Evolutionary conservation across 2,113 vertebrate genomes (phyloP).

Genomic region (Desmodus rotundus): DNA sequence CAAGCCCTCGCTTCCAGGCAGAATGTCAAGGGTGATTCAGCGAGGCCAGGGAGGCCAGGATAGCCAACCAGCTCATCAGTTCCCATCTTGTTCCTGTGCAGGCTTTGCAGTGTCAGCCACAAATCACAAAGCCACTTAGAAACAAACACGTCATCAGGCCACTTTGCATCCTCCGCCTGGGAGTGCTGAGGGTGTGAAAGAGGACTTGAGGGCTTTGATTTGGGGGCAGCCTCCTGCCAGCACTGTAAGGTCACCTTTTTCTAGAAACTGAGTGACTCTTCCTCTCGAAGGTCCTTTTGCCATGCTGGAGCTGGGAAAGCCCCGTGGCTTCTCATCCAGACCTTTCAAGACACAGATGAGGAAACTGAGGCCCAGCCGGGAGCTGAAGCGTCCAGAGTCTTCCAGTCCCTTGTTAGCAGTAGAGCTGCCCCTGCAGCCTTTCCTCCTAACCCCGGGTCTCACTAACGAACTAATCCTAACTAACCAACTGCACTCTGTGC

Average conservation of each 20-base stretch:
- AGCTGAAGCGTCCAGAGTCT: neutral
- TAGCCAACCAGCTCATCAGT: neutral
- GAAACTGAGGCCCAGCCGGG: neutral
- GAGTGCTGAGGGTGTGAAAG: neutral
- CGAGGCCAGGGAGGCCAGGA: neutral
- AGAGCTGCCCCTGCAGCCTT: neutral
- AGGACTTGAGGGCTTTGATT: neutral
- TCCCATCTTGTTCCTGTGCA: neutral
- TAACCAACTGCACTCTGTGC: neutral
- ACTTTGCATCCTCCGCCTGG: neutral
- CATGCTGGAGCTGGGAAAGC: neutral
- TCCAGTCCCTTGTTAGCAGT: neutral
- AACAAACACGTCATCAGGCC: neutral
- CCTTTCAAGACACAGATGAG: neutral
- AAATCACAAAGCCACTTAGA: neutral
- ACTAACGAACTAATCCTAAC: no score
- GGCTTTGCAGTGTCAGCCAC: neutral
- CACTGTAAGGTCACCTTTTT: neutral
- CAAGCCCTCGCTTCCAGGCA: constrained; percentile 19
- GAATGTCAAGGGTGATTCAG: constrained; percentile 38
- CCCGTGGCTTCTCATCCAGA: neutral
- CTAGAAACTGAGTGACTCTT: neutral
- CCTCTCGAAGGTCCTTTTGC: neutral
- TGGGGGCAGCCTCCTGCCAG: neutral
- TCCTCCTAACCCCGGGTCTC: neutral